Evolutionary conservation across 2,888 invertebrate species (phyloP).

Genomic region (Antheraea assamensis): DNA sequence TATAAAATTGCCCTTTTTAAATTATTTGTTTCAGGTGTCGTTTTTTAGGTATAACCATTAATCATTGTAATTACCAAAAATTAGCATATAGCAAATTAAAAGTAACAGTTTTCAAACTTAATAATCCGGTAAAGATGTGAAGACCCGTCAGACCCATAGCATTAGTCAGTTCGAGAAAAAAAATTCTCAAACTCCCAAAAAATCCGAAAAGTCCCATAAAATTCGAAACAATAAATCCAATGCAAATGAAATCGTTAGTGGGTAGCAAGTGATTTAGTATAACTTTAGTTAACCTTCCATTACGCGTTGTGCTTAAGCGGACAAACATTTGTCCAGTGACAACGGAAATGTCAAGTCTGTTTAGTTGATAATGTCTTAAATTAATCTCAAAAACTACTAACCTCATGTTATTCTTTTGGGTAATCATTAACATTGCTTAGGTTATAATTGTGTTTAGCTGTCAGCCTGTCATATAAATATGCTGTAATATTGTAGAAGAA

Average conservation of each 20-base stretch:
- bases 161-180: too few species aligned
- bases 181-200: too few species aligned
- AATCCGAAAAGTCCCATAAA: background rate
- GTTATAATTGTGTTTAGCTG: background rate
- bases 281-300: slow-evolving; percentile 37
- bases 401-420: slow-evolving; percentile 14
- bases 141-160: too few species aligned
- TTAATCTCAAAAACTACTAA: slow-evolving; percentile 35
- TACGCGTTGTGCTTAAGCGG: slow-evolving; percentile 32
- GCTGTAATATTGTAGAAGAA: background rate
- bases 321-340: slow-evolving; percentile 37
- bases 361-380: slow-evolving; percentile 43
- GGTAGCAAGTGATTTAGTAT: slow-evolving; percentile 23
- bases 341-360: slow-evolving; percentile 45
- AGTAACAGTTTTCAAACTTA: too few species aligned
- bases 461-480: background rate
- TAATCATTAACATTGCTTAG: background rate
- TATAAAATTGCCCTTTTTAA: too few species aligned
- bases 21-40: too few species aligned
- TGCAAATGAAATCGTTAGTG: slow-evolving; percentile 19
- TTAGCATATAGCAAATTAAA: too few species aligned
- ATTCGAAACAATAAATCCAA: background rate
- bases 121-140: too few species aligned
- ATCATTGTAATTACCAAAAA: too few species aligned
- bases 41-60: too few species aligned